Evolutionary conservation across 2,888 invertebrate species (phyloP), one percentile per base, ranked within the genome.

Genomic region (Synergus gifuensis): DNA sequence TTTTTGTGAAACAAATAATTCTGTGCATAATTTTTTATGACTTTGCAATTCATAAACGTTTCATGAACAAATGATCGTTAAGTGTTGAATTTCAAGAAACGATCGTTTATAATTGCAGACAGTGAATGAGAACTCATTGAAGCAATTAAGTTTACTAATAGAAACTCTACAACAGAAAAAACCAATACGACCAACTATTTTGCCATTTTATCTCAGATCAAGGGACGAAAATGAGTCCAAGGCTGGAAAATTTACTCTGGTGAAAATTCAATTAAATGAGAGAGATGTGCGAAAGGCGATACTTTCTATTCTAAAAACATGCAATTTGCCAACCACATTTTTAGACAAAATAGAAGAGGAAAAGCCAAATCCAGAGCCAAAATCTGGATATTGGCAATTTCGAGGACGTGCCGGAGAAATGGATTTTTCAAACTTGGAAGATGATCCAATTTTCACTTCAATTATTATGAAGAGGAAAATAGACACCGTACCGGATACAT

Each of bases 71-170:
- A 5, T 46, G 1, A 46, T 46, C 2, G 28, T 46, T 46, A 12
- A 8, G 8, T 46, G 46, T 46, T 46, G 7, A 46, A 46, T 46
- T 46, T 11, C 8, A 46, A 46, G 46, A 46, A 28, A 28, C 28
- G 7, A 46, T 11, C 46, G 46, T 81, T 63, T 69, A 60, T 79
- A 78, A 84, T 89, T 94, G 67, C 92, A 98, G 96, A 95, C 95
- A 85, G 95, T 96, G 0, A 98, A 98, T 94, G 98, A 98, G 93
- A 95, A 97, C 88, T 98, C 98, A 0, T 92, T 98, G 81, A 98
- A 98, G 91, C 95, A 96, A 86, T 93, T 98, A 76, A 98, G 98
- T 93, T 96, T 96, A 42, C 95, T 97, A 88, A 93, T 98, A 86
- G 96, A 98, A 92, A 95, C 95, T 42, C 93, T 98, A 78, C 96